A percentile compares a stretch with the other conserved stretches of the same genome.
phyloP scores from a whole-genome alignment of 2,888 invertebrate genomes.

The Cryptocephalus primarius region DNA sequence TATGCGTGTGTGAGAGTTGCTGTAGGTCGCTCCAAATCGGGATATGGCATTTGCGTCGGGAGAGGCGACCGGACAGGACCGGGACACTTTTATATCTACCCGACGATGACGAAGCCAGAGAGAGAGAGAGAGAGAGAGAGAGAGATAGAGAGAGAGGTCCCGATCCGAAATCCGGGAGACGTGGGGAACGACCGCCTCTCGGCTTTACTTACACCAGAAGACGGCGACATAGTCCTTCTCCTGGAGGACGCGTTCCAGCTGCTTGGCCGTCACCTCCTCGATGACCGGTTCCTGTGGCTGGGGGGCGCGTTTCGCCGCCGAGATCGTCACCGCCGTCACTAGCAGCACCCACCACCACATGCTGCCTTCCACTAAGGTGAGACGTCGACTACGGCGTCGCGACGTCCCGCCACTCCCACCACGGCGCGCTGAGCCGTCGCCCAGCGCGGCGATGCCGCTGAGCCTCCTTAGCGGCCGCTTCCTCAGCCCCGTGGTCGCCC shows the following conservation, averaged over 20 bases:
- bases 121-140: background rate
- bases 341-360: slow-evolving; percentile 45
- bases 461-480: too few relatives aligned
- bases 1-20: background rate
- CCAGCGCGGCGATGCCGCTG: background rate
- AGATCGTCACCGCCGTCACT: slow-evolving; percentile 41
- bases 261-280: slow-evolving; percentile 88
- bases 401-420: slow-evolving; percentile 26
- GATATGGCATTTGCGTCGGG: slow-evolving; percentile 25
- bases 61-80: slow-evolving; percentile 2
- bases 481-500: too few relatives aligned
- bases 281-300: slow-evolving; percentile 59
- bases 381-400: slow-evolving; percentile 19
- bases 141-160: too few relatives aligned
- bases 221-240: slow-evolving; percentile 92
- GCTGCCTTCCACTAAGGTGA: slow-evolving; percentile 33
- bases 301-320: slow-evolving; percentile 32
- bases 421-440: slow-evolving; percentile 5
- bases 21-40: slow-evolving; percentile 30
- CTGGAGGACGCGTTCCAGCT: slow-evolving; percentile 78
- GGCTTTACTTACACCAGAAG: slow-evolving; percentile 77
- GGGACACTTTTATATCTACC: slow-evolving; percentile 5
- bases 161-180: too few relatives aligned
- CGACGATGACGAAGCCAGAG: background rate
- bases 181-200: too few relatives aligned